Base-by-base conservation (phyloP, 2,888 invertebrate species). In the Tipula vernalis region DNA sequence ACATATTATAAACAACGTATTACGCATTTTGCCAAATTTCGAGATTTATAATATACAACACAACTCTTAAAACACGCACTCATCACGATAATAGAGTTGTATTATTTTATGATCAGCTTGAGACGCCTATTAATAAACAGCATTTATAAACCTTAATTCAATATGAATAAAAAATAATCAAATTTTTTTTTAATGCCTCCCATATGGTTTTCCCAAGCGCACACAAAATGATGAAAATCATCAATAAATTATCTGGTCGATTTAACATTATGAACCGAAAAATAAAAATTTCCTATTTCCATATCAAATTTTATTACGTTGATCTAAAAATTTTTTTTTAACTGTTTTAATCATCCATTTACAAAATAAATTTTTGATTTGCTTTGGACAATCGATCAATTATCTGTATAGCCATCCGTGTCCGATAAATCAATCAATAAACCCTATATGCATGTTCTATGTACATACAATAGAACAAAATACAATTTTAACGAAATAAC, bases 221-320 rank as follows among this genome's bases (percentile, higher is more conserved):
- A 71, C 71, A 71, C 71, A 71, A 28, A 71, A 71, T 71, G 71
- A 71, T 71, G 71, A 71, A 71, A 71, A 71, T 71, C 28, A 71
- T 71, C 71, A 71, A 71, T 71, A 71, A 71, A 71, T 71, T 71
- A 71, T 71, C 71, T 71, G 71, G 71, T 71, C 71, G 71, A 71
- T 71, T 71, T 71, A 71, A 71, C 71, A 71, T 71, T 71, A 28
- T 71, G 71, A 71, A 71, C 71, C 71, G 12, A 71, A 28, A 8
- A 28, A 71, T 10, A 71, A 10, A 71, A 71, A 71, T 71, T 71
- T 71, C 10, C 71, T 28, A 71, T 71, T 71, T 71, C 71, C 71
- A 71, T 71, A 71, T 71, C 71, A 71, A 71, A 71, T 71, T 71
- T 71, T 71, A 71, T 71, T 71, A 71, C 28, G 12, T 28, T 12